These are phyloP conservation scores for Anorthoa munda DNA, from an alignment of 2,888 invertebrate species.

Conservation along the genomic window DNA sequence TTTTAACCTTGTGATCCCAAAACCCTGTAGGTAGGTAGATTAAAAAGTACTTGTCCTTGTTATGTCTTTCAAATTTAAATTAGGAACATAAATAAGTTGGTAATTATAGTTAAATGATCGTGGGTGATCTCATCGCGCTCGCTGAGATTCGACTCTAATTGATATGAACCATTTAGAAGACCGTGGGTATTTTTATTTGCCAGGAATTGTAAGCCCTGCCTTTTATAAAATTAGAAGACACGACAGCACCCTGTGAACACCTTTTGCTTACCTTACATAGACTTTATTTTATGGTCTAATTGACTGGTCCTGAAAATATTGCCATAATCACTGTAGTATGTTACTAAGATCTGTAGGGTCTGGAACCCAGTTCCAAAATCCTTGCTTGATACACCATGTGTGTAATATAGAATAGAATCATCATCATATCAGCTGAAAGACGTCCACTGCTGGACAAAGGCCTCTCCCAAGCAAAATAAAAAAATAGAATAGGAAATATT, in stretches of 20 bases:
- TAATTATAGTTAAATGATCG: constrained; percentile 67
- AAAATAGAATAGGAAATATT: too few relatives aligned
- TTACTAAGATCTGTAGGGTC: neutral
- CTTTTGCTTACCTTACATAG: neutral
- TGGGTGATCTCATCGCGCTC: constrained; percentile 77
- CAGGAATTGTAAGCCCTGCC: neutral
- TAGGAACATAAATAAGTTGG: constrained; percentile 42
- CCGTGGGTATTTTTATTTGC: constrained; percentile 34
- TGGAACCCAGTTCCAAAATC: neutral
- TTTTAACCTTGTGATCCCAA: constrained; percentile 36
- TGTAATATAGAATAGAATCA: too few relatives aligned
- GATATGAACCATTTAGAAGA: constrained; percentile 65
- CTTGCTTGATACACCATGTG: neutral
- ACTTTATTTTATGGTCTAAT: neutral
- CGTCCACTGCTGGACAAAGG: too few relatives aligned
- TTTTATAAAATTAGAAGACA: neutral
- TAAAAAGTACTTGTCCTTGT: constrained; percentile 41
- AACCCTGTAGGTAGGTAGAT: constrained; percentile 18
- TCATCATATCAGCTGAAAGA: too few relatives aligned
- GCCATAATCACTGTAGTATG: neutral
- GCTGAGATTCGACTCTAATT: constrained; percentile 67
- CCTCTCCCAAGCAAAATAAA: too few relatives aligned
- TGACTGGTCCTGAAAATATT: too few relatives aligned
- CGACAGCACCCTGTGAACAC: neutral
- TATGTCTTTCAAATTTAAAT: constrained; percentile 48